A percentile compares a stretch with the other conserved stretches of the same genome.
Evolutionary conservation across 2,888 invertebrate genomes (phyloP).

Genomic region (Acrocyrtus sp.): DNA sequence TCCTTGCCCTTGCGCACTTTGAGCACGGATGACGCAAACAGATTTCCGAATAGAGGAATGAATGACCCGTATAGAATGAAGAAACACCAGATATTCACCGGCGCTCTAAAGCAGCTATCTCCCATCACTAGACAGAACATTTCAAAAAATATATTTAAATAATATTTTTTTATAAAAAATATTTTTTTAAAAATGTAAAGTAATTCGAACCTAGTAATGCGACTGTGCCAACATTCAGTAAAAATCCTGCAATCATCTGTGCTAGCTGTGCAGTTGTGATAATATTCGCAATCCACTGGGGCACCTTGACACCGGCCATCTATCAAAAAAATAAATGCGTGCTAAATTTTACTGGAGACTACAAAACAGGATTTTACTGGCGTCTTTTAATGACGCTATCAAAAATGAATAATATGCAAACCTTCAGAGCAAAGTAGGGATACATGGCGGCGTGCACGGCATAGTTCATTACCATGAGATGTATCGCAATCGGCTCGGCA

Average conservation of each 20-base stretch:
- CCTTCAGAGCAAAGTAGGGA: slow-evolving; percentile 34
- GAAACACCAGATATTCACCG: slow-evolving; percentile 12
- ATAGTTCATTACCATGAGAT: slow-evolving; percentile 17
- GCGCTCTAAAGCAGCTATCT: slow-evolving; percentile 7
- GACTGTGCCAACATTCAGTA: slow-evolving; percentile 17
- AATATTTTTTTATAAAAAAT: background rate
- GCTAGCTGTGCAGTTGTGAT: slow-evolving; percentile 29
- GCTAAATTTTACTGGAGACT: background rate
- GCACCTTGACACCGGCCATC: slow-evolving; percentile 37
- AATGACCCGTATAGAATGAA: slow-evolving; percentile 5
- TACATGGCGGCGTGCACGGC: slow-evolving; percentile 24
- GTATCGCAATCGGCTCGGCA: slow-evolving; percentile 9
- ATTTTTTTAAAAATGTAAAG: background rate
- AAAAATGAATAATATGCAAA: background rate
- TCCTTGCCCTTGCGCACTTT: too few relatives aligned
- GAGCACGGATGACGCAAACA: slow-evolving; percentile 19
- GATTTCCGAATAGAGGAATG: slow-evolving; percentile 20
- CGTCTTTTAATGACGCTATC: background rate
- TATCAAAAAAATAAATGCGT: background rate
- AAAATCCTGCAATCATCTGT: slow-evolving; percentile 29
- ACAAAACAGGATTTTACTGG: background rate
- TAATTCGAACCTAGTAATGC: slow-evolving; percentile 9
- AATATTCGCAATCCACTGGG: slow-evolving; percentile 14
- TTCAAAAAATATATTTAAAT: background rate
- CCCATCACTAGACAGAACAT: slow-evolving; percentile 11